phyloP scores from a whole-genome alignment of 2,113 vertebrate genomes.

The Engystomops pustulosus region DNA sequence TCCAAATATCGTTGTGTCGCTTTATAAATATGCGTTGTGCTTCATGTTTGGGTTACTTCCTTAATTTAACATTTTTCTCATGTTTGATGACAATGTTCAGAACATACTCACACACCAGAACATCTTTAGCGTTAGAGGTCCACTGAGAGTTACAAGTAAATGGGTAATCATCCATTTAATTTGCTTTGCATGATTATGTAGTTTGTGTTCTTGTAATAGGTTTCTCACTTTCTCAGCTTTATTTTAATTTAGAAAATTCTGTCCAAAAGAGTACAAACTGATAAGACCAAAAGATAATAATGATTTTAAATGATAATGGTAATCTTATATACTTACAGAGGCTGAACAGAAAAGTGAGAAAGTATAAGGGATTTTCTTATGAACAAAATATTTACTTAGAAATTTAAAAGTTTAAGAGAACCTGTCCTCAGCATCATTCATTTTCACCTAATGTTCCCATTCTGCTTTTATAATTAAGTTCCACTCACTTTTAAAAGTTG shows the following conservation, averaged over 20 bases:
- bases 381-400: too few relatives aligned
- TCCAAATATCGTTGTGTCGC: constrained; percentile 65
- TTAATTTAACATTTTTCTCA: constrained; percentile 61
- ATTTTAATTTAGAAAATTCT: not conserved
- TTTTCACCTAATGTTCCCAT: too few relatives aligned
- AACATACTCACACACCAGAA: constrained; percentile 38
- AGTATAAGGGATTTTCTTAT: too few relatives aligned
- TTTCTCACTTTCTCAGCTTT: constrained; percentile 32
- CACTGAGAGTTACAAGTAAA: constrained; percentile 56
- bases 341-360: not conserved
- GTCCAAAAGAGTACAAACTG: not conserved
- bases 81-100: constrained; percentile 58
- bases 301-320: not conserved
- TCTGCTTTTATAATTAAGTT: too few relatives aligned
- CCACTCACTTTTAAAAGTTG: too few relatives aligned
- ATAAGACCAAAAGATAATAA: constrained; percentile 15
- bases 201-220: constrained; percentile 36
- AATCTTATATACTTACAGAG: not conserved
- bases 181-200: constrained; percentile 36
- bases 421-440: too few relatives aligned
- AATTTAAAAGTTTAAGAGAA: too few relatives aligned
- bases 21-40: constrained; percentile 65
- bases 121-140: constrained; percentile 53
- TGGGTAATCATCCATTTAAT: constrained; percentile 45
- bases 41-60: constrained; percentile 35